Evolutionary conservation across 2,888 invertebrate genomes (phyloP).

Genomic region (Thereva nobilitata): DNA sequence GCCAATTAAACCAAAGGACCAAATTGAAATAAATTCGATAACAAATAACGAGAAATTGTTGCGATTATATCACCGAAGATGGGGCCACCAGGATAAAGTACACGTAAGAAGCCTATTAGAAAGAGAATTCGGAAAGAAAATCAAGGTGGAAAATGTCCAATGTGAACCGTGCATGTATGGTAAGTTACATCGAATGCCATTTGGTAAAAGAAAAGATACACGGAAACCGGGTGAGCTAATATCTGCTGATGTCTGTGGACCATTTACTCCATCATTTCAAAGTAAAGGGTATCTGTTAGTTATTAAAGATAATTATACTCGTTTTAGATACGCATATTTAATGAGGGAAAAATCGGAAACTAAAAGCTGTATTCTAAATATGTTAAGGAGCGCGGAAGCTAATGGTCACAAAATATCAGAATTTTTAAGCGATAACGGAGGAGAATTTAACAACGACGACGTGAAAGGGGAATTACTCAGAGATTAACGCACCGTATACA

Average conservation of each 20-base stretch:
- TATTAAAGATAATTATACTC: constrained; percentile 30
- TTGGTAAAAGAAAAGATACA: constrained; percentile 3
- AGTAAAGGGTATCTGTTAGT: constrained; percentile 31
- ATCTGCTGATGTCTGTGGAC: constrained; percentile 29
- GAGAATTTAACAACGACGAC: constrained; percentile 29
- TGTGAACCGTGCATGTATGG: no score
- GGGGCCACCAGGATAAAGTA: no score
- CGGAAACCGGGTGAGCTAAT: constrained; percentile 8
- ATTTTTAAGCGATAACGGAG: constrained; percentile 38
- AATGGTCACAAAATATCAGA: constrained; percentile 34
- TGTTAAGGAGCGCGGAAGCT: no score
- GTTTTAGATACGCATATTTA: constrained; percentile 33
- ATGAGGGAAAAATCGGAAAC: constrained; percentile 34
- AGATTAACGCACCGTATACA: constrained; percentile 11
- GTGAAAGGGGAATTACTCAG: constrained; percentile 12
- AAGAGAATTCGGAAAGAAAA: no score
- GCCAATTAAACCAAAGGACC: constrained; percentile 38
- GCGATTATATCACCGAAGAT: no score
- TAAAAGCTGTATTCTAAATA: no score
- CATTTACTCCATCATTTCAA: constrained; percentile 31
- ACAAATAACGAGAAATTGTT: no score
- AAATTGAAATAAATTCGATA: constrained; percentile 39
- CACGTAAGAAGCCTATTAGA: no score
- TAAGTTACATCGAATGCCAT: no score
- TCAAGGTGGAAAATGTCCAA: no score